Base-by-base conservation (phyloP, 2,797 vertebrate genomes). In the Diglossa cyanea region DNA sequence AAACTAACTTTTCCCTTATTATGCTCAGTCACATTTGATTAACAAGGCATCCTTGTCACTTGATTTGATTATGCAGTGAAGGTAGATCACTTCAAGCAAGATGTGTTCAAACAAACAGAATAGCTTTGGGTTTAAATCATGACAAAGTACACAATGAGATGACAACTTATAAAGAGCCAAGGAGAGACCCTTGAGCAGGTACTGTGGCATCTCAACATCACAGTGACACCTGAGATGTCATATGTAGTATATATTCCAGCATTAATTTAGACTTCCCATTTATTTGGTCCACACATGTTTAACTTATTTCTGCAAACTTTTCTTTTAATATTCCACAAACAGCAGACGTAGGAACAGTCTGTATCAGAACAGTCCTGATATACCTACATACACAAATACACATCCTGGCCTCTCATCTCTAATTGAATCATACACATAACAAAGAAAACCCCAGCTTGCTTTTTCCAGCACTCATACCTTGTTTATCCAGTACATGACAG, bases 401-500 rank as follows among this genome's bases (percentile, higher is more conserved):
- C 10, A 67, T 4, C n/a, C 17, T 54, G 54, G 11, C 67, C 63
- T 73, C 31, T 66, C n/a, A 39, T 20, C 57, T 53, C 67, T 73
- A 81, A 73, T 33, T 0, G 0, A 73, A 77, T 33, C 61, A 42
- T 2, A 26, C 0, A 28, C 44, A 45, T 33, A 30, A 68, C 53
- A 63, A 85, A 70, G 47, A 42, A 74, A 86, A 21, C 9, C 15
- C 28, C 35, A 74, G 65, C 39, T 26, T 57, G 68, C 26, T 71
- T 70, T 70, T 66, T 30, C 66, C 37, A 35, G 44, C 17, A 42
- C 45, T 54, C 95, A 3, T 96, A 99, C 99, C 99, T 99, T 99
- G 95, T 99, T 99, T 95, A 99, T 99, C 99, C 99, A 99, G 97
- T 98, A 99, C 97, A 98, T 98, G 94, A 99, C 97, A 17, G 99